Percentiles rank a stretch among this genome's conserved stretches.
These are phyloP conservation scores for Pyrgilauda ruficollis DNA, from an alignment of 2,113 vertebrate genomes.

Conservation along the genomic window DNA sequence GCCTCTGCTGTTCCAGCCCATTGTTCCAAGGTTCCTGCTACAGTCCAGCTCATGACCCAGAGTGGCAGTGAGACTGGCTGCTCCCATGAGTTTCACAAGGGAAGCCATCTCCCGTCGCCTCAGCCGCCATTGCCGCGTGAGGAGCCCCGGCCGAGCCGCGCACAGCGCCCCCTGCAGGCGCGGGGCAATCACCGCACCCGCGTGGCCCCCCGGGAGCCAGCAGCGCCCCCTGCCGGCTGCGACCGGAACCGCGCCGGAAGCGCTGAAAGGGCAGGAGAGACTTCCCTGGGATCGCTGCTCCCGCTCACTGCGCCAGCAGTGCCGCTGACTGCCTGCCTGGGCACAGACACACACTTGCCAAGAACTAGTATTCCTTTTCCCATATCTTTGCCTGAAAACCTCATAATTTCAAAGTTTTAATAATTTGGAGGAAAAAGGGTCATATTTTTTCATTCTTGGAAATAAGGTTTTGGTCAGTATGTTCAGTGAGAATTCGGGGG, in stretches of 20 bases:
- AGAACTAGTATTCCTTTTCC: background rate
- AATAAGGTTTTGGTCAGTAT: background rate
- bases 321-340: fast-evolving
- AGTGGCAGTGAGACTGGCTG: too few species aligned
- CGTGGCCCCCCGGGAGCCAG: background rate
- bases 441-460: background rate
- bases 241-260: background rate
- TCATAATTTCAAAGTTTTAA: background rate
- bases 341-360: background rate
- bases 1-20: too few species aligned
- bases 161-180: background rate
- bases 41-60: fast-evolving
- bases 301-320: fast-evolving
- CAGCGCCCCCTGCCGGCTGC: background rate
- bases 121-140: fast-evolving
- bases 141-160: fast-evolving
- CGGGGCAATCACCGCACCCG: fast-evolving
- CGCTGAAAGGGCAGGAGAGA: fast-evolving
- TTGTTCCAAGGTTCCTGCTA: background rate
- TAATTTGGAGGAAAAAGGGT: fast-evolving
- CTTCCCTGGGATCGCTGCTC: fast-evolving
- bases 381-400: background rate
- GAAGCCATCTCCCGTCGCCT: fast-evolving
- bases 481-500: background rate
- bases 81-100: background rate